phyloP scores from a whole-genome alignment of 2,113 vertebrate genomes.

The Lota lota region DNA sequence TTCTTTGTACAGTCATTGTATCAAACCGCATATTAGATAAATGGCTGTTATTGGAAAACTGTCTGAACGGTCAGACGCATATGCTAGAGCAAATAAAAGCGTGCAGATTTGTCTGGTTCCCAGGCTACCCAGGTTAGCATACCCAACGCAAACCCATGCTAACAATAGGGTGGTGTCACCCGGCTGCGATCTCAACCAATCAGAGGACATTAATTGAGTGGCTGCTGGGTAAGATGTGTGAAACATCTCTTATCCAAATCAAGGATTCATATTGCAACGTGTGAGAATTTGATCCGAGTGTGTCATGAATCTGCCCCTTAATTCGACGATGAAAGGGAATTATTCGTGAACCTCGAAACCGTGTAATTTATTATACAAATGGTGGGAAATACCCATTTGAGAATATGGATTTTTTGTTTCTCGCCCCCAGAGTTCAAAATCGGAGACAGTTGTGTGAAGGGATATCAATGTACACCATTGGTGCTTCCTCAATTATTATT shows the following conservation, averaged over 20 bases:
- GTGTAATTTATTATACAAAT: background rate
- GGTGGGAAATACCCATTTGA: background rate
- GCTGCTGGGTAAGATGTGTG: slow-evolving; percentile 1
- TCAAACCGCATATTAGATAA: too few species aligned
- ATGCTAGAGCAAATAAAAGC: too few species aligned
- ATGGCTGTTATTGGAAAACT: too few species aligned
- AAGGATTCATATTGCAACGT: background rate
- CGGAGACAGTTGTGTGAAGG: background rate
- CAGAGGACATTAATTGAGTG: background rate
- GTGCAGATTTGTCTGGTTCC: too few species aligned
- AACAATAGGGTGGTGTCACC: too few species aligned
- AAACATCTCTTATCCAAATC: slow-evolving; percentile 1
- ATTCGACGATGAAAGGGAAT: background rate
- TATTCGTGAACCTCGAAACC: background rate
- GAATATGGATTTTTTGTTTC: background rate
- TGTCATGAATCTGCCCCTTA: background rate
- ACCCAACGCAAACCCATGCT: too few species aligned
- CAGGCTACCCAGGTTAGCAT: too few species aligned
- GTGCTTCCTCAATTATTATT: background rate
- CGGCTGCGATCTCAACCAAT: too few species aligned
- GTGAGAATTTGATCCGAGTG: background rate
- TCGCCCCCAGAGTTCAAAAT: background rate
- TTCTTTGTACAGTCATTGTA: too few species aligned
- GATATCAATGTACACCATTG: background rate
- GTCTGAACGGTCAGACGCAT: too few species aligned